A percentile compares a stretch with the other conserved stretches of the same genome.
phyloP scores from a whole-genome alignment of 2,113 vertebrate genomes.

The Scopus umbretta region DNA sequence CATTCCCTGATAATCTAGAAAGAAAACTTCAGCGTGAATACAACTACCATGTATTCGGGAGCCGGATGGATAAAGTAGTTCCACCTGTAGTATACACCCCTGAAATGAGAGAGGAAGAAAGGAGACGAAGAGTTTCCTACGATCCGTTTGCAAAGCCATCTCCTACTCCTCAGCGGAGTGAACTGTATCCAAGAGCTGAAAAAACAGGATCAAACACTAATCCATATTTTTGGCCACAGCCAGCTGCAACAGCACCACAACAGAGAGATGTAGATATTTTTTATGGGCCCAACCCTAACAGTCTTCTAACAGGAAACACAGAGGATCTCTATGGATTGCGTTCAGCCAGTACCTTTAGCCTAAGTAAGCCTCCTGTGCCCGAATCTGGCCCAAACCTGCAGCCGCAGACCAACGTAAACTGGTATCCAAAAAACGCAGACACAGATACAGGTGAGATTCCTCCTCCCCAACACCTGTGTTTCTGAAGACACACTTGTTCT shows the following conservation, averaged over 20 bases:
- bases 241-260: neutral
- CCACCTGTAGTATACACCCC: neutral
- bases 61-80: slow-evolving; percentile 51
- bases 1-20: slow-evolving; percentile 18
- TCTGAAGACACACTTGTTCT: neutral
- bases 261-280: neutral
- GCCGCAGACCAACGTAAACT: neutral
- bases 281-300: neutral
- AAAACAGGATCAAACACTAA: neutral
- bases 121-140: slow-evolving; percentile 24
- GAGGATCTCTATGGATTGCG: neutral
- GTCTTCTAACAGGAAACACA: neutral
- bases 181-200: slow-evolving; percentile 9
- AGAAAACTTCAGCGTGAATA: slow-evolving; percentile 82
- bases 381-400: slow-evolving; percentile 34
- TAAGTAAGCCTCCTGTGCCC: slow-evolving; percentile 58
- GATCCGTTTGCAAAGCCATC: slow-evolving; percentile 43
- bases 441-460: slow-evolving; percentile 11
- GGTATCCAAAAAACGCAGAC: neutral
- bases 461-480: neutral
- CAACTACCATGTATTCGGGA: slow-evolving; percentile 81
- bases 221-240: neutral
- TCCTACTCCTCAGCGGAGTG: slow-evolving; percentile 58
- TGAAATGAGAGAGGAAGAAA: slow-evolving; percentile 43
- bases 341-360: neutral